phyloP scores from a whole-genome alignment of 35 echinoderm and acorn worm species.

The Apostichopus japonicus region DNA sequence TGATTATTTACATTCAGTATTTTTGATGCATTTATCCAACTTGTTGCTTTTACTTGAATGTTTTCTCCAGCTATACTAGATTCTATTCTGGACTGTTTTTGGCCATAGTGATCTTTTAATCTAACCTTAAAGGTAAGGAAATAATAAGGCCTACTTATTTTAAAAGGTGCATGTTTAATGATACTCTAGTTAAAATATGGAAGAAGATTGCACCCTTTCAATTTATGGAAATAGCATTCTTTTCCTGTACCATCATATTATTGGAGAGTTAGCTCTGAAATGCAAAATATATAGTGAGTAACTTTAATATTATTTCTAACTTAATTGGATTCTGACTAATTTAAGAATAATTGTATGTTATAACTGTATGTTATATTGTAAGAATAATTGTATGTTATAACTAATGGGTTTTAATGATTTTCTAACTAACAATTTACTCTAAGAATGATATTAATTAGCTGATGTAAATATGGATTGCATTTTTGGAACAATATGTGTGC shows the following conservation, averaged over 20 bases:
- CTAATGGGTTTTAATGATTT: neutral
- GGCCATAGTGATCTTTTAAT: no score
- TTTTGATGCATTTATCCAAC: no score
- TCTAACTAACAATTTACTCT: neutral
- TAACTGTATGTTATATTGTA: no score
- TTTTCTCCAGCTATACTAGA: no score
- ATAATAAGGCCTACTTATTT: neutral
- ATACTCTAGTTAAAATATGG: neutral
- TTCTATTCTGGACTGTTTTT: no score
- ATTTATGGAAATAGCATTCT: neutral
- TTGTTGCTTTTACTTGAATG: no score
- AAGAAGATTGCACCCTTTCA: neutral
- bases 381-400: neutral
- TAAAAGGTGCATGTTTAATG: neutral
- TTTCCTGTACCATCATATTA: neutral
- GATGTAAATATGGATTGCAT: no score
- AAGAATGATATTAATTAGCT: neutral
- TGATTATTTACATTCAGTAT: no score
- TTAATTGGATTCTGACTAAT: neutral
- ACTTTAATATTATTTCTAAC: neutral
- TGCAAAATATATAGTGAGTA: no score
- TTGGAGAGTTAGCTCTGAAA: no score
- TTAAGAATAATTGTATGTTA: neutral
- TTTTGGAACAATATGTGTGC: neutral
- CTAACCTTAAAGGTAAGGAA: no score